These are phyloP conservation scores for Nematolebias whitei DNA, from an alignment of 2,113 vertebrate genomes.

Conservation along the genomic window DNA sequence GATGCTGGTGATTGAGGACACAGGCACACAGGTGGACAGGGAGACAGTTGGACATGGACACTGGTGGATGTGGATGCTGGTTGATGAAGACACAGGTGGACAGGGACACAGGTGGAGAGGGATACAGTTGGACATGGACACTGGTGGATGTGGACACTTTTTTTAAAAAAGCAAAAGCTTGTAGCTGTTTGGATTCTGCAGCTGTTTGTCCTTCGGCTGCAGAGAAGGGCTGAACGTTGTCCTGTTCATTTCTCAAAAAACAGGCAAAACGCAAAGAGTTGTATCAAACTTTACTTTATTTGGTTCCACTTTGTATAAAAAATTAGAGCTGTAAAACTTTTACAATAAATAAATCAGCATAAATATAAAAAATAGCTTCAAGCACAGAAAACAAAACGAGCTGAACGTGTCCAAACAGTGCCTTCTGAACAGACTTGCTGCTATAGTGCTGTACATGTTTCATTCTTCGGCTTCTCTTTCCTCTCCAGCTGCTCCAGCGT, in stretches of 20 bases:
- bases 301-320: slow-evolving; percentile 29
- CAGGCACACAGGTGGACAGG: too few relatives aligned
- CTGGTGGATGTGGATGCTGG: too few relatives aligned
- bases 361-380: slow-evolving; percentile 50
- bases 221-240: slow-evolving; percentile 13
- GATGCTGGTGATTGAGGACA: too few relatives aligned
- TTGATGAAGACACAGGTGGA: too few relatives aligned
- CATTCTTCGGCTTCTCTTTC: not conserved
- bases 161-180: too few relatives aligned
- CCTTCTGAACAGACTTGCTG: slow-evolving; percentile 49
- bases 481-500: not conserved
- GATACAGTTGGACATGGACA: too few relatives aligned
- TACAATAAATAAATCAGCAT: slow-evolving; percentile 57
- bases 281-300: slow-evolving; percentile 63
- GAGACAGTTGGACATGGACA: too few relatives aligned
- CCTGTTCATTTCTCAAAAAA: too few relatives aligned
- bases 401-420: slow-evolving; percentile 35
- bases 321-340: slow-evolving; percentile 23
- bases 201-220: not conserved
- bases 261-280: slow-evolving; percentile 1
- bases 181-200: too few relatives aligned
- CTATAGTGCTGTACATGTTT: slow-evolving; percentile 19
- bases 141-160: too few relatives aligned
- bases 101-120: too few relatives aligned
- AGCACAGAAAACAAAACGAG: slow-evolving; percentile 24